Conservation (phyloP, 1,140 invertebrate genomes). For the Bombus superbus region DNA sequence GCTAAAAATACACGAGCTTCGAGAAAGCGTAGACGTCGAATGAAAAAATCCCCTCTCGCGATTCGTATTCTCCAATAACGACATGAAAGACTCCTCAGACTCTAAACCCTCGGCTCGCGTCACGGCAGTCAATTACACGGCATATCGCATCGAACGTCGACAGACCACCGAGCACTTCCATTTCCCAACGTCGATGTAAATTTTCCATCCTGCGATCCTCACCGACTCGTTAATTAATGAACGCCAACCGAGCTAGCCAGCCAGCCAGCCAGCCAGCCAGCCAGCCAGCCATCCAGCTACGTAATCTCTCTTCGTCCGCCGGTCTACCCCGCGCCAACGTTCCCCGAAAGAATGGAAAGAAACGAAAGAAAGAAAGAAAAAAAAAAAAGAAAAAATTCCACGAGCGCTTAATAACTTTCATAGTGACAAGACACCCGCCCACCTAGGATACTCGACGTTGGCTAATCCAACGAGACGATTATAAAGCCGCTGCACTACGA, state of each 20-base stretch:
- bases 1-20: not conserved
- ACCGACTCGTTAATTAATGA: constrained; percentile 41
- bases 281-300: not conserved
- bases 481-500: constrained; percentile 8
- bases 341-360: not conserved
- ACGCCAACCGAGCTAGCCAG: not conserved
- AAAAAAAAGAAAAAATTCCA: not conserved
- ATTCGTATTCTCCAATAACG: not conserved
- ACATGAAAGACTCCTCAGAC: not conserved
- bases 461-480: constrained; percentile 34
- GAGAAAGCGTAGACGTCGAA: not conserved
- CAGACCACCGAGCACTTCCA: constrained; percentile 22
- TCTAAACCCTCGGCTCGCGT: not conserved
- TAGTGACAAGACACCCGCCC: constrained; percentile 45
- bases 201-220: not conserved
- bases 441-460: constrained; percentile 30
- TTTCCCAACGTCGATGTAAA: constrained; percentile 35
- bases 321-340: not conserved
- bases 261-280: not conserved
- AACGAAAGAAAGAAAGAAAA: not conserved
- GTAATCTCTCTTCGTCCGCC: constrained; percentile 36
- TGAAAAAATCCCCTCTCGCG: not conserved
- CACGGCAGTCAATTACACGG: constrained; percentile 10
- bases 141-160: constrained; percentile 5
- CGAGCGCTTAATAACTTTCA: constrained; percentile 40